phyloP scores from a whole-genome alignment of 1,140 invertebrate species.

The Pseudomyrmex dendroicus region DNA sequence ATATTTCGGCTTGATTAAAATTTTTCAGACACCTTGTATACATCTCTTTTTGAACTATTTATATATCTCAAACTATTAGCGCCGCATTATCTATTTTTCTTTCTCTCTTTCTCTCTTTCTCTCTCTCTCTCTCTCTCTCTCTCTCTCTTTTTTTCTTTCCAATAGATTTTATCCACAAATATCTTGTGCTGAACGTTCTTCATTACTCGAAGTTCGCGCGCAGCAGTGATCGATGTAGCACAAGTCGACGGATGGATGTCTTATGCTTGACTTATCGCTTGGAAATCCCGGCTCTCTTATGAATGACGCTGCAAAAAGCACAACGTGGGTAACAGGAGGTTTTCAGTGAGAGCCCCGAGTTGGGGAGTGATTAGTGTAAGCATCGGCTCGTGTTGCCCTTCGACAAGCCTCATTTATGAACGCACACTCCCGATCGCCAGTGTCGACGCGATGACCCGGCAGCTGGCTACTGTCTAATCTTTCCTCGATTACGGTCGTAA shows the following conservation, averaged over 20 bases:
- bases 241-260: constrained; percentile 28
- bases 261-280: constrained; percentile 57
- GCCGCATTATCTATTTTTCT: background rate
- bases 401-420: constrained; percentile 67
- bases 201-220: background rate
- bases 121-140: too few relatives aligned
- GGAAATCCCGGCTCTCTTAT: constrained; percentile 76
- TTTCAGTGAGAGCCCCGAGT: constrained; percentile 42
- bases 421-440: constrained; percentile 52
- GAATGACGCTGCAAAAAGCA: constrained; percentile 80
- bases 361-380: constrained; percentile 71
- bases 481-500: constrained; percentile 76
- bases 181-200: background rate
- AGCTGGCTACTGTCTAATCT: constrained; percentile 80
- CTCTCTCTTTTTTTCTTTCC: background rate
- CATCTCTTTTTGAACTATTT: background rate
- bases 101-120: too few relatives aligned
- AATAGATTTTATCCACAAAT: constrained; percentile 29
- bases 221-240: constrained; percentile 31
- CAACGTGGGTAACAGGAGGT: constrained; percentile 16
- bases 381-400: constrained; percentile 72
- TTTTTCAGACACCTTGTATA: too few relatives aligned
- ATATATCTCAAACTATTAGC: background rate
- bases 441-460: constrained; percentile 66
- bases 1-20: too few relatives aligned